Evolutionary conservation across 2,113 vertebrate species (phyloP).

Genomic region (Eudyptes chrysolophus): DNA sequence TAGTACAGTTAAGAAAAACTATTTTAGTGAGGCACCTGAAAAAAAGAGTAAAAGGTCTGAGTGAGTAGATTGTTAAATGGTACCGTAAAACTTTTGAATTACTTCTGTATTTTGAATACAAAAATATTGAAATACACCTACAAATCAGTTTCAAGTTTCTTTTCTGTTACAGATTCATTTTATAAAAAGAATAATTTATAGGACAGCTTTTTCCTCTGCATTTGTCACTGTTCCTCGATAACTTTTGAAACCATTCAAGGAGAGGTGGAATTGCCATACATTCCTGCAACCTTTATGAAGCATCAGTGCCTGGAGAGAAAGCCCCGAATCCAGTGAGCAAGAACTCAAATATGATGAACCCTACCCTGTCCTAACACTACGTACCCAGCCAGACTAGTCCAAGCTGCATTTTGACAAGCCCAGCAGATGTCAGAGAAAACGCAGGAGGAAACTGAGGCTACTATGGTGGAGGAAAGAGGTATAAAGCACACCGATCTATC

Average conservation of each 20-base stretch:
- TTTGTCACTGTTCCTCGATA: not conserved
- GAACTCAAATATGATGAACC: not conserved
- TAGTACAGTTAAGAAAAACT: not conserved
- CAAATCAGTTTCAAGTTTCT: not conserved
- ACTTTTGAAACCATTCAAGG: not conserved
- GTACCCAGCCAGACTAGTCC: not conserved
- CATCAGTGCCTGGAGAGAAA: not conserved
- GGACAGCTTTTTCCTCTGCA: not conserved
- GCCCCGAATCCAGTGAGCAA: not conserved
- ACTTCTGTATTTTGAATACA: not conserved
- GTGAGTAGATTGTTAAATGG: not conserved
- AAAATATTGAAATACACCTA: not conserved
- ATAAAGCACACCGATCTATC: not conserved
- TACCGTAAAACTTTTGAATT: not conserved
- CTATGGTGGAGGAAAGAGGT: not conserved
- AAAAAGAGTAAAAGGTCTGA: not conserved
- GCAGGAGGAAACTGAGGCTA: not conserved
- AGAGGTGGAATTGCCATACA: not conserved
- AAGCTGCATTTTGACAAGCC: not conserved
- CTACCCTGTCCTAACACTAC: not conserved
- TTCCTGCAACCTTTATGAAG: not conserved
- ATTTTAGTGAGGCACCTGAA: not conserved
- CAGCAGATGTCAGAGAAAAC: not conserved
- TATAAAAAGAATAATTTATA: not conserved
- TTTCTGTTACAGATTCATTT: not conserved